Evolutionary conservation across 2,797 vertebrate genomes (phyloP).

Genomic region (Periparus ater): DNA sequence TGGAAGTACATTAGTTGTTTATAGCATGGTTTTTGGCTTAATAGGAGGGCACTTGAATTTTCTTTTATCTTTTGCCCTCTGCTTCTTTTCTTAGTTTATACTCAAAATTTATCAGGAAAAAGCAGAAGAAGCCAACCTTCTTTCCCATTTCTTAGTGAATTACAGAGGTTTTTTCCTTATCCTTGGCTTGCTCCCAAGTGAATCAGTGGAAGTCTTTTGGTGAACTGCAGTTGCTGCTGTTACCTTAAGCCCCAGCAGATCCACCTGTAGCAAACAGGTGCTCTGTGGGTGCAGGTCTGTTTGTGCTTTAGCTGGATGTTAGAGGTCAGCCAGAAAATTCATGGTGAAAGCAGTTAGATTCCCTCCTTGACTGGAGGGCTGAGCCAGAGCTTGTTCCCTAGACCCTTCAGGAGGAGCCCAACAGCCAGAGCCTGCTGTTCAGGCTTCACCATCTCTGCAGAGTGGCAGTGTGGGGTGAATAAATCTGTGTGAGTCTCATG

Average conservation of each 20-base stretch:
- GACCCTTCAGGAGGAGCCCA: not conserved
- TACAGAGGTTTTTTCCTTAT: not conserved
- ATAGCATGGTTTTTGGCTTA: not conserved
- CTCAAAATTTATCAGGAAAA: not conserved
- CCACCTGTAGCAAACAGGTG: accelerated
- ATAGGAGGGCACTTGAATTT: not conserved
- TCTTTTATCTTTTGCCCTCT: constrained; percentile 25
- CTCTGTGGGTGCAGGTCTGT: not conserved
- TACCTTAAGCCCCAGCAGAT: accelerated
- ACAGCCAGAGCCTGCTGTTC: not conserved
- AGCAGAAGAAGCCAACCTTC: not conserved
- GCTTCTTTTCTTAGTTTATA: not conserved
- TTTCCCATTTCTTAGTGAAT: not conserved
- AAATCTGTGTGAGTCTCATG: not conserved
- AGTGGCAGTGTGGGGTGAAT: not conserved
- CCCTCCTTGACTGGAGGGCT: not conserved
- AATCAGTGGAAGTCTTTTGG: not conserved
- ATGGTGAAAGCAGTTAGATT: not conserved
- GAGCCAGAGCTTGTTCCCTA: not conserved
- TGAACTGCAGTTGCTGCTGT: not conserved
- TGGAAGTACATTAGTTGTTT: constrained; percentile 1
- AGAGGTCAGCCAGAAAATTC: not conserved
- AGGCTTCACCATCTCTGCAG: not conserved
- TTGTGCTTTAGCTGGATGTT: not conserved
- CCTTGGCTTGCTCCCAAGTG: not conserved